A percentile compares a stretch with the other conserved stretches of the same genome.
Conservation (phyloP, 2,797 vertebrate species). For the Aselliscus stoliczkanus region DNA sequence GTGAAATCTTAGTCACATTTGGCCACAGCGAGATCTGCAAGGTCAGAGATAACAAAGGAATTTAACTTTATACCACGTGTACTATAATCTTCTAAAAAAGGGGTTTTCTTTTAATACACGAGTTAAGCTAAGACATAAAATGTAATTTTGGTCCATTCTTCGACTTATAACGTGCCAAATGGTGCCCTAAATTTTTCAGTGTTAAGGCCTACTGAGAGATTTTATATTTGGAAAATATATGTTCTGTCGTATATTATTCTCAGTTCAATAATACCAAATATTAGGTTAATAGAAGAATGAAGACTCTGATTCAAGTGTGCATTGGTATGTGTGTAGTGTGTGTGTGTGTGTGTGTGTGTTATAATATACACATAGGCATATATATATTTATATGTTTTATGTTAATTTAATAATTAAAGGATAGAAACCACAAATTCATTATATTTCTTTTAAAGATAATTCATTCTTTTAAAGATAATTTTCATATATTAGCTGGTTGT, state of each 20-base stretch:
- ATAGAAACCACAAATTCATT: background rate
- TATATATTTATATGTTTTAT: background rate
- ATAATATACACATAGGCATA: background rate
- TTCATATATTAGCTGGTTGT: background rate
- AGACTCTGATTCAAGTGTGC: background rate
- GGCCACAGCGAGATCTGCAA: background rate
- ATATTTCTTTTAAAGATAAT: background rate
- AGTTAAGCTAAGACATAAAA: background rate
- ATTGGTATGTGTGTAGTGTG: rapidly evolving
- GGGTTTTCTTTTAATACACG: background rate
- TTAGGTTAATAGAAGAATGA: background rate
- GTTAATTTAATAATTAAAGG: background rate
- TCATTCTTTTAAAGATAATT: background rate
- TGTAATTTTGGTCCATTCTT: background rate
- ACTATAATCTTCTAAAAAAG: background rate
- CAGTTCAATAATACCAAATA: background rate
- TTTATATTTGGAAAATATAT: background rate
- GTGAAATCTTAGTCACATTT: background rate
- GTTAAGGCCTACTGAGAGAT: background rate
- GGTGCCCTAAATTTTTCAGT: background rate
- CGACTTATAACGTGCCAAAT: background rate
- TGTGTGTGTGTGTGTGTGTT: background rate
- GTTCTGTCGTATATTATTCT: background rate
- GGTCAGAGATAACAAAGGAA: background rate
- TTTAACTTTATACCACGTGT: background rate